A percentile compares a stretch with the other conserved stretches of the same genome.
phyloP scores from a whole-genome alignment of 2,797 vertebrate genomes.

The Danio choprae region DNA sequence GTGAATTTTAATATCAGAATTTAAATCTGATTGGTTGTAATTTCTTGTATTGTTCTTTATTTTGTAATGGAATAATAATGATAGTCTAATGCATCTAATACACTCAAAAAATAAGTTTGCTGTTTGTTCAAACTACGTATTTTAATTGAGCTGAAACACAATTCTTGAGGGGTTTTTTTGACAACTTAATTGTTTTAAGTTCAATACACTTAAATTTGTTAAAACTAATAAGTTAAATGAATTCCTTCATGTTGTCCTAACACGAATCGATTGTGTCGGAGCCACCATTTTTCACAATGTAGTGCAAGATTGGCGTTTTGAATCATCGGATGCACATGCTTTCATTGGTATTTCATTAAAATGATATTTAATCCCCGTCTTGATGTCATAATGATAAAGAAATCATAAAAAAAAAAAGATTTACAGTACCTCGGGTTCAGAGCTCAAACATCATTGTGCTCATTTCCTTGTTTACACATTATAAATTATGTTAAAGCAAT shows the following conservation, averaged over 20 bases:
- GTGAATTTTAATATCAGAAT: too few relatives aligned
- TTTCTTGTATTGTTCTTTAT: background rate
- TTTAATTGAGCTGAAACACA: too few relatives aligned
- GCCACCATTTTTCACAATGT: too few relatives aligned
- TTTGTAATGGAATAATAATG: background rate
- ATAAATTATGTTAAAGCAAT: background rate
- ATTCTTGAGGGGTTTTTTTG: too few relatives aligned
- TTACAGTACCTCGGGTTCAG: conserved; percentile 16
- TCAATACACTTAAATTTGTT: too few relatives aligned
- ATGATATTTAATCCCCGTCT: background rate
- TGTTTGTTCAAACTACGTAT: too few relatives aligned
- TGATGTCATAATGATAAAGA: conserved; percentile 6
- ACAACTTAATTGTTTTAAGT: too few relatives aligned
- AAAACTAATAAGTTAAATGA: too few relatives aligned
- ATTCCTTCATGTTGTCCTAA: too few relatives aligned
- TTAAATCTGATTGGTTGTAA: background rate
- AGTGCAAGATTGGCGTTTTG: background rate
- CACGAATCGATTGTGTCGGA: too few relatives aligned
- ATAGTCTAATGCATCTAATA: background rate
- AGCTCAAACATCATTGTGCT: background rate
- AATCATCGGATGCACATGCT: background rate
- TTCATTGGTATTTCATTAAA: background rate
- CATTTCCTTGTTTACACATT: background rate
- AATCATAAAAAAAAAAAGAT: conserved; percentile 4
- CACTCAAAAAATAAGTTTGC: too few relatives aligned